Evolutionary conservation across 2,797 vertebrate genomes (phyloP).

Genomic region (Poecilia wingei): DNA sequence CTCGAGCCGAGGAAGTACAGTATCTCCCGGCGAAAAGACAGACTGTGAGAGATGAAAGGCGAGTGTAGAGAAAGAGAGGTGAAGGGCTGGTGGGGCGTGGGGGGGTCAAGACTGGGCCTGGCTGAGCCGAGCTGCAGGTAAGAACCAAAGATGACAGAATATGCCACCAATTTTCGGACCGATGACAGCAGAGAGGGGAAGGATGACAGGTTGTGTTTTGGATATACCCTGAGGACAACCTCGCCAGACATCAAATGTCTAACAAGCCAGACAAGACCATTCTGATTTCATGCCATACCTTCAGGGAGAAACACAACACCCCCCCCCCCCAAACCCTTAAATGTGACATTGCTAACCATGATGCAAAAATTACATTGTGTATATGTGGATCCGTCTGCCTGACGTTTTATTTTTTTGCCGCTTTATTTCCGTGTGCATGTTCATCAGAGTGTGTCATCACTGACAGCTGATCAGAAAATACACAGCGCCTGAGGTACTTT

Average conservation of each 20-base stretch:
- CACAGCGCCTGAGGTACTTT: slow-evolving; percentile 73
- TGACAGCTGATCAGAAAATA: slow-evolving; percentile 77
- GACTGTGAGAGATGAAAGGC: slow-evolving; percentile 30
- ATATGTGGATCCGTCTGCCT: slow-evolving; percentile 44
- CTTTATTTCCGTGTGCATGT: slow-evolving; percentile 46
- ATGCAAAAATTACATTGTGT: slow-evolving; percentile 72
- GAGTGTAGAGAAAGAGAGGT: slow-evolving; percentile 24
- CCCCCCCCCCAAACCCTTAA: slow-evolving; percentile 21
- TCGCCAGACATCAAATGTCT: slow-evolving; percentile 66
- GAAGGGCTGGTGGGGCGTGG: slow-evolving; percentile 20
- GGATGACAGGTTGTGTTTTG: slow-evolving; percentile 65
- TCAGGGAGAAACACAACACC: slow-evolving; percentile 47
- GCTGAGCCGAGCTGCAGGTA: slow-evolving; percentile 54
- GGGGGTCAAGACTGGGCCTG: slow-evolving; percentile 40
- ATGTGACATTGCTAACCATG: slow-evolving; percentile 74
- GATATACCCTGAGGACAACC: slow-evolving; percentile 62
- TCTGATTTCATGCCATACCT: slow-evolving; percentile 63
- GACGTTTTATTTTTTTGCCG: slow-evolving; percentile 6
- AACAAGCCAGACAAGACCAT: slow-evolving; percentile 70
- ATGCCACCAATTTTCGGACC: slow-evolving; percentile 53
- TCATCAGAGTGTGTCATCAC: slow-evolving; percentile 68
- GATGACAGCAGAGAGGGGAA: slow-evolving; percentile 57
- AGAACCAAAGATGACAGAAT: slow-evolving; percentile 60
- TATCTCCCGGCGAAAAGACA: slow-evolving; percentile 41
- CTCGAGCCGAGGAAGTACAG: slow-evolving; percentile 66